Conservation (phyloP, 2,797 vertebrate genomes). For the Vireo griseus region DNA sequence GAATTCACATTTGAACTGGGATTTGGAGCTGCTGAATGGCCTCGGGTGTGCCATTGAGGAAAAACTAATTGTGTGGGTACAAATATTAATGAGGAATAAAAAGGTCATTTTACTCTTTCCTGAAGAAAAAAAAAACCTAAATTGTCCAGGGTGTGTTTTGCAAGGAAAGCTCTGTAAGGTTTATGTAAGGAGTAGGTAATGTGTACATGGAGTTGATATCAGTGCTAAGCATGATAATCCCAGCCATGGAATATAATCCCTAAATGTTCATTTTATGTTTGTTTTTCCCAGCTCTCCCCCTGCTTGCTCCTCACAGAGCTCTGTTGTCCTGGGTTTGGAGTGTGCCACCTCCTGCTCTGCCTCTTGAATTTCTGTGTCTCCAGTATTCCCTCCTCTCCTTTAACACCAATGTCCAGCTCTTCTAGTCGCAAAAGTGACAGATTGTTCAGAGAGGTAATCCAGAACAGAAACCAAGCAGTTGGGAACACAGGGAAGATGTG, state of each 20-base stretch:
- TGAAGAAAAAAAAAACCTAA: fast-evolving
- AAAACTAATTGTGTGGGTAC: slow-evolving; percentile 4
- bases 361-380: background rate
- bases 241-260: background rate
- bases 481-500: background rate
- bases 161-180: background rate
- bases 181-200: background rate
- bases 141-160: background rate
- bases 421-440: background rate
- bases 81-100: background rate
- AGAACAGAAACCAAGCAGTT: background rate
- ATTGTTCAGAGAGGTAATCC: background rate
- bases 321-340: fast-evolving
- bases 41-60: slow-evolving; percentile 19
- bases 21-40: background rate
- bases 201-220: background rate
- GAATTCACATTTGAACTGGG: background rate
- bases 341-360: background rate
- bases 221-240: background rate
- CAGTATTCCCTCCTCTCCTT: background rate
- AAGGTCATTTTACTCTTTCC: background rate
- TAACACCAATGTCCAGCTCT: background rate
- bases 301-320: background rate
- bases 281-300: background rate
- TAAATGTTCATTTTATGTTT: background rate